phyloP scores from a whole-genome alignment of 2,797 vertebrate species.

The Lithobates sylvaticus region DNA sequence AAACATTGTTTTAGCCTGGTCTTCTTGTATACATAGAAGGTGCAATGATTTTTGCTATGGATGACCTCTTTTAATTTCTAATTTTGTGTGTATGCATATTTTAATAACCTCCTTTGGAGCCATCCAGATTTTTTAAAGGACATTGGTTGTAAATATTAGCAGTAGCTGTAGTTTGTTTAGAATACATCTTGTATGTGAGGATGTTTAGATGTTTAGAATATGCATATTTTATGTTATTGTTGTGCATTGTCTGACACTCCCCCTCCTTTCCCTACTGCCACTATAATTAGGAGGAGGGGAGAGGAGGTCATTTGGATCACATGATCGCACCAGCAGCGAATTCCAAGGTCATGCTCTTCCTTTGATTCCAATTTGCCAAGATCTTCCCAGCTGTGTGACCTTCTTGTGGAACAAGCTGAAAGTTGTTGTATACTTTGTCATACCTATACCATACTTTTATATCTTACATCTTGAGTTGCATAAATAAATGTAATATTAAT shows the following conservation, averaged over 20 bases:
- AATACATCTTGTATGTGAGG: not conserved
- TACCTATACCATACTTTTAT: too few species aligned
- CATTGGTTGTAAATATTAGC: not conserved
- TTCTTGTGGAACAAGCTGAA: not conserved
- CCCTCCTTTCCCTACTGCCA: too few species aligned
- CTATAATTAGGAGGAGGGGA: too few species aligned
- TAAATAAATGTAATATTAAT: too few species aligned
- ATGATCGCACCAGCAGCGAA: not conserved
- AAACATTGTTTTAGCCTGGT: too few species aligned
- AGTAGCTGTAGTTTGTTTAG: not conserved
- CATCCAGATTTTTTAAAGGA: not conserved
- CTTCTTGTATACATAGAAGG: too few species aligned
- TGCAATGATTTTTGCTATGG: not conserved
- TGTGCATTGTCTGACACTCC: too few species aligned
- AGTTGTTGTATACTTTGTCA: not conserved
- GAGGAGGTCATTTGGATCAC: not conserved
- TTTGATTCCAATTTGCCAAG: not conserved
- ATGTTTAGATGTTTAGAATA: not conserved
- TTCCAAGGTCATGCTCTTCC: slow-evolving; percentile 40
- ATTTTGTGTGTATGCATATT: not conserved
- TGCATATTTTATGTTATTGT: too few species aligned
- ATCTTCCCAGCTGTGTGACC: slow-evolving; percentile 7
- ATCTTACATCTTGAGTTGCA: too few species aligned
- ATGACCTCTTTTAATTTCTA: not conserved
- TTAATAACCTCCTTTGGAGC: not conserved